These are phyloP conservation scores for Brachyptera risi DNA, from an alignment of 2,888 invertebrate species.

Conservation along the genomic window DNA sequence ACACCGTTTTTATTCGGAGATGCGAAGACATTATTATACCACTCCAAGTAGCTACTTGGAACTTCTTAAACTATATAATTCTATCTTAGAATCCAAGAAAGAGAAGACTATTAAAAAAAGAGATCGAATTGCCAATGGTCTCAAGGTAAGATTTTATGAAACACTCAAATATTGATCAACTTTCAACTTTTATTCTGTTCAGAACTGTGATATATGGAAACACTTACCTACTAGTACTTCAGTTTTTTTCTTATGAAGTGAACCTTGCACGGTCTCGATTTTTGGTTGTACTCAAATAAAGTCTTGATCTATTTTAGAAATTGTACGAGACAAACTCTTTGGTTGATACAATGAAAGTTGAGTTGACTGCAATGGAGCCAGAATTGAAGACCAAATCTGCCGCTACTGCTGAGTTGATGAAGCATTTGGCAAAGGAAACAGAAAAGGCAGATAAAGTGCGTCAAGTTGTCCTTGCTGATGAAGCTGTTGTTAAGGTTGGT, in stretches of 20 bases:
- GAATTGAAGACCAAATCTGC: constrained; percentile 71
- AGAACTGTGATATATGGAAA: too few relatives aligned
- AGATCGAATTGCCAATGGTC: constrained; percentile 69
- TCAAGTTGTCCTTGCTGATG: constrained; percentile 73
- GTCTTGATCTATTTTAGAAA: constrained; percentile 55
- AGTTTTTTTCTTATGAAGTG: too few relatives aligned
- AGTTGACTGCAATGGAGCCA: constrained; percentile 76
- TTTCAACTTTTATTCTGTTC: too few relatives aligned
- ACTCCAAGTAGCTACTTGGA: constrained; percentile 90
- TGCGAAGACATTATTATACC: constrained; percentile 82
- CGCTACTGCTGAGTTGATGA: constrained; percentile 70
- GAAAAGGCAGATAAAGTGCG: constrained; percentile 77
- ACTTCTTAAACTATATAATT: constrained; percentile 71
- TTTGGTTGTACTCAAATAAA: too few relatives aligned
- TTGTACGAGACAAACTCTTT: constrained; percentile 74
- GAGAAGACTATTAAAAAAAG: constrained; percentile 61
- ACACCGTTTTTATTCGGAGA: constrained; percentile 69
- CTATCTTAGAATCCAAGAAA: constrained; percentile 64
- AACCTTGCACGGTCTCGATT: too few relatives aligned
- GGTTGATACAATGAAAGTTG: constrained; percentile 81
- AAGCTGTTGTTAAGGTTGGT: constrained; percentile 71
- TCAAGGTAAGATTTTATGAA: constrained; percentile 50
- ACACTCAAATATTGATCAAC: too few relatives aligned
- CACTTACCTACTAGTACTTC: too few relatives aligned
- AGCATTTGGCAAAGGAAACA: constrained; percentile 72